Base-by-base conservation (phyloP, 2,888 invertebrate species). In the Agonopterix arenella region DNA sequence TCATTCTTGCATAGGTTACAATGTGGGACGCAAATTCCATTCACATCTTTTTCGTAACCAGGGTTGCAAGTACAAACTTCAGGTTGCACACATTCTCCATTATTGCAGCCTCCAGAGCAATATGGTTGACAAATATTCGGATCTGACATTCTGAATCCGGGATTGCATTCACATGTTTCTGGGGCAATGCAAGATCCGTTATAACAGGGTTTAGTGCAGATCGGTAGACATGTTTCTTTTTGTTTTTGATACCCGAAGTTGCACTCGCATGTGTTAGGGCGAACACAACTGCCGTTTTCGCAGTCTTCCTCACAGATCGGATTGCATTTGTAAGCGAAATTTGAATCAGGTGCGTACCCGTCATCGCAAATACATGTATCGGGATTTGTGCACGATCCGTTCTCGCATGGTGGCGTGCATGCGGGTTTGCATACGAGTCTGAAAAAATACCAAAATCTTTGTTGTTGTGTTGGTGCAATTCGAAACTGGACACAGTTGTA, bases 181-280 rank as follows among this genome's bases (percentile, higher is more conserved):
- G 91, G 90, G 0, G 80, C 82, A 0, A 80, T 64, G 57, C 91
- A 91, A 1, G 57, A 60, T 2, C 90, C 90, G 60, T 91, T 89
- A 1, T 66, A 57, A 47, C 90, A 91, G 8, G 78, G 76, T 8
- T 81, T 75, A 0, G 55, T 52, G 53, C 91, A 91, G 2, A 60
- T 50, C 7, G 72, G 65, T 44, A 52, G 44, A 42, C 74, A 74
- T 8, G 45, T 58, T n/a, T 55, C 58, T 16, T 36, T 16, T 1
- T 13, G 10, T 11, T 51, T 43, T 5, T 42, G 37, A 43, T 68
- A 71, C 0, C 67, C 64, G 2, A 56, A 40, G 16, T 61, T 13
- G 48, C 74, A 76, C 8, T 50, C 36, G 36, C 74, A 74, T 8
- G 46, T 44, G 8, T 57, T 41, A 8, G 60, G 57, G 4, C 48